These are phyloP conservation scores for Physeter macrocephalus DNA, from an alignment of 2,113 vertebrate genomes.

Conservation along the genomic window DNA sequence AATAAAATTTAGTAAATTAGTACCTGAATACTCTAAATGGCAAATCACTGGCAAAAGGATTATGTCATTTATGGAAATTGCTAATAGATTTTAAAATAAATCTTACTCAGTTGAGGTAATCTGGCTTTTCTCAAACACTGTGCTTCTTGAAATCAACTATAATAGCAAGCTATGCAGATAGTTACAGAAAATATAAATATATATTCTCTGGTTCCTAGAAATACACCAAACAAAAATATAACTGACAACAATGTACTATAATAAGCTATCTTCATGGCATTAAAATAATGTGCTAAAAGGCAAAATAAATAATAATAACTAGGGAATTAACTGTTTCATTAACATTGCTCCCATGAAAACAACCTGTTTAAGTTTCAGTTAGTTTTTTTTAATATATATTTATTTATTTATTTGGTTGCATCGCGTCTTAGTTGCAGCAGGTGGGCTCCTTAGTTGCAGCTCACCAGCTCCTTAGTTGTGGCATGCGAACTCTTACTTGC, in stretches of 20 bases:
- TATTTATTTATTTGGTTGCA: no score
- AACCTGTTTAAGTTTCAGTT: neutral
- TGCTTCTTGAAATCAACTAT: neutral
- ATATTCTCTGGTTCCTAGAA: neutral
- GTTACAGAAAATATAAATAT: neutral
- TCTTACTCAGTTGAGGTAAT: neutral
- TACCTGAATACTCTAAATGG: neutral
- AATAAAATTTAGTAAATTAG: neutral
- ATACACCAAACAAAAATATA: neutral
- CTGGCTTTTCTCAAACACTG: neutral
- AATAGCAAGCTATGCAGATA: neutral
- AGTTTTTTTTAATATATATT: neutral
- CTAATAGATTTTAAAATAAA: neutral
- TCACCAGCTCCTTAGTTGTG: no score
- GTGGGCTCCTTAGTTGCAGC: no score
- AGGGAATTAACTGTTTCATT: neutral
- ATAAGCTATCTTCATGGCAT: neutral
- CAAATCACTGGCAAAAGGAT: neutral
- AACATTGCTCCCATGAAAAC: neutral
- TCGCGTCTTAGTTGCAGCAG: no score
- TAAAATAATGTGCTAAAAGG: neutral
- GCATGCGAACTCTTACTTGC: no score
- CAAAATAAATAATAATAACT: neutral
- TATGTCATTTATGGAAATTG: neutral
- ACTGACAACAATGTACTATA: neutral